phyloP scores from a whole-genome alignment of 2,797 vertebrate genomes.

The Caiman crocodilus region DNA sequence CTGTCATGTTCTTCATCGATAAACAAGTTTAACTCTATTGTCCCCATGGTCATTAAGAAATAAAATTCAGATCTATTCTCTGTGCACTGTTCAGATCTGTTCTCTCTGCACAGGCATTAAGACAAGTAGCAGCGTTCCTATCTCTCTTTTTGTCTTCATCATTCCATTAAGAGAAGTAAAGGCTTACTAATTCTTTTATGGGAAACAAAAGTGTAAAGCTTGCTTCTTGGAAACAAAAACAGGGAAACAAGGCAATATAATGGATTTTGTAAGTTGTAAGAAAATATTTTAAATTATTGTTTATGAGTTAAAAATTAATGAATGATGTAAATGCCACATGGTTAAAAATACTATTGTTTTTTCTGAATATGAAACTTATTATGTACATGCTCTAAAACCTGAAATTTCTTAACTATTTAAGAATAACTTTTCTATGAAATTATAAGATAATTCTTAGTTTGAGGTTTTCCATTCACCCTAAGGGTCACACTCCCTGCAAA shows the following conservation, averaged over 20 bases:
- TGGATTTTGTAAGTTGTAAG: neutral
- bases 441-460: neutral
- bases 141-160: neutral
- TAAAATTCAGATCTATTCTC: conserved; percentile 36
- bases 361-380: neutral
- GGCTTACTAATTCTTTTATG: neutral
- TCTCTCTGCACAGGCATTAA: conserved; percentile 3
- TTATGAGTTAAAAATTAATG: neutral
- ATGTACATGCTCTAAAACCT: neutral
- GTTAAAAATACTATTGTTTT: neutral
- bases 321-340: conserved; percentile 16
- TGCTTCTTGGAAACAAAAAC: neutral
- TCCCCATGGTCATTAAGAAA: conserved; percentile 15
- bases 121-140: conserved; percentile 14
- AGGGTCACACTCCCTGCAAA: neutral
- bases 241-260: neutral
- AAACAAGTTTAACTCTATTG: conserved; percentile 46
- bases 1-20: conserved; percentile 1
- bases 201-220: neutral
- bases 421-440: neutral
- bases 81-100: conserved; percentile 35
- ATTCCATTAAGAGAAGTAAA: conserved; percentile 6
- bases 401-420: neutral
- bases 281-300: neutral
- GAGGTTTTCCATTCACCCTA: neutral